Conservation (phyloP, 2,113 vertebrate species). For the Nematolebias whitei region DNA sequence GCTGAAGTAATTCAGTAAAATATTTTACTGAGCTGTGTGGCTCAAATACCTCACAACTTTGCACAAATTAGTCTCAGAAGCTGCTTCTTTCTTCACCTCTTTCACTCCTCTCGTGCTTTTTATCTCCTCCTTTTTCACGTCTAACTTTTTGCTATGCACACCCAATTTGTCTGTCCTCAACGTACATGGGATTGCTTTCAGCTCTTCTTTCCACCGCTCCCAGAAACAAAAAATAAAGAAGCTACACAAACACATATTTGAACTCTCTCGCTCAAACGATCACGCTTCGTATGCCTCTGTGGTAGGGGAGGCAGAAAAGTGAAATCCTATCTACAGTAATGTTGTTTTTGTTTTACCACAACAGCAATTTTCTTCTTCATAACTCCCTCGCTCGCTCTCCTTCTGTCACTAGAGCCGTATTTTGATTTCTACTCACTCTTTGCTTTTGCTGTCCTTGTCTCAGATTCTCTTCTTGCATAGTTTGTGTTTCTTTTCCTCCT, state of each 20-base stretch:
- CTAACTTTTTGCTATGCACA: not conserved
- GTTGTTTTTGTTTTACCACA: constrained; percentile 65
- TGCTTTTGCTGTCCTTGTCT: constrained; percentile 23
- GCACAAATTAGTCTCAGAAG: constrained; percentile 45
- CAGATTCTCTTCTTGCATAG: constrained; percentile 8
- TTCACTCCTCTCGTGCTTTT: constrained; percentile 8
- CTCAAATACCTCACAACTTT: constrained; percentile 47
- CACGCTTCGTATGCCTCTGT: not conserved
- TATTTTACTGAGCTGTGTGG: constrained; percentile 35
- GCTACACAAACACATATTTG: not conserved
- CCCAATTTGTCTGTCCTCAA: constrained; percentile 29
- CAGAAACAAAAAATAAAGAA: constrained; percentile 20
- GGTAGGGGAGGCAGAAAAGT: constrained; percentile 1
- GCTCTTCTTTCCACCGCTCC: constrained; percentile 12
- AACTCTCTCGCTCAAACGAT: not conserved
- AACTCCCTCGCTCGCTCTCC: constrained; percentile 47
- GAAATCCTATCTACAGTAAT: constrained; percentile 59
- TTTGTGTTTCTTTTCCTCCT: constrained; percentile 17
- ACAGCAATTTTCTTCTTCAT: constrained; percentile 59
- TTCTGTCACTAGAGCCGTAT: constrained; percentile 50
- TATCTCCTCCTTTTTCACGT: constrained; percentile 12
- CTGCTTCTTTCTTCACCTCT: constrained; percentile 11
- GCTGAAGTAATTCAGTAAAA: constrained; percentile 57
- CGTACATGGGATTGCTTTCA: constrained; percentile 44
- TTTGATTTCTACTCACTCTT: constrained; percentile 46